Conservation (phyloP, 1,140 invertebrate species). For the Phthorimaea operculella region DNA sequence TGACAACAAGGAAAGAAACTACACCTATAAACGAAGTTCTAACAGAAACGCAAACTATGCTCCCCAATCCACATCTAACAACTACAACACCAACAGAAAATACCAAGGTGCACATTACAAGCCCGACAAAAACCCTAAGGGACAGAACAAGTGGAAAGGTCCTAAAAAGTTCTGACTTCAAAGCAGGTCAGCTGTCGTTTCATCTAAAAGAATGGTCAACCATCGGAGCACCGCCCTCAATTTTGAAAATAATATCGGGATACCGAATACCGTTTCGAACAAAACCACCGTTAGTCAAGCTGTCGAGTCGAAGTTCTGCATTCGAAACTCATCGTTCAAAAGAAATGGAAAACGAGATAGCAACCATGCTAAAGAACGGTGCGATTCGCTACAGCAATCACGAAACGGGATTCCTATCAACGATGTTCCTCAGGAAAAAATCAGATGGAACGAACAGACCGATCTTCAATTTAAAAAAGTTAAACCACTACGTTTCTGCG, state of each 20-base stretch:
- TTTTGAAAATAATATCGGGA: not conserved
- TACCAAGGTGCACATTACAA: not conserved
- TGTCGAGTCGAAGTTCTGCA: not conserved
- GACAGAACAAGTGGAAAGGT: constrained; percentile 7
- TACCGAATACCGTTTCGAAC: not conserved
- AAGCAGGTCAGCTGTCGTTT: too few relatives aligned
- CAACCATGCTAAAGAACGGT: not conserved
- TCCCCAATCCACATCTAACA: not conserved
- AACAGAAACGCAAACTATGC: not conserved
- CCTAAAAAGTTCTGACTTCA: not conserved
- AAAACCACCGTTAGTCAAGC: not conserved
- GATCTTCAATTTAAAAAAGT: not conserved
- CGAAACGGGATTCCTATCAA: not conserved
- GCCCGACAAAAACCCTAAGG: not conserved
- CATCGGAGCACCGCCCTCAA: too few relatives aligned
- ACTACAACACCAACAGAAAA: not conserved
- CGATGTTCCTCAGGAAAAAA: not conserved
- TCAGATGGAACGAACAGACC: not conserved
- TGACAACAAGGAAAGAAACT: not conserved
- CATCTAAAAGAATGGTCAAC: too few relatives aligned
- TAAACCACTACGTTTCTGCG: not conserved
- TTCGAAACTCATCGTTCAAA: not conserved
- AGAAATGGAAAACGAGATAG: not conserved
- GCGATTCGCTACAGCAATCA: not conserved
- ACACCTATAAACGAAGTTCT: not conserved